These are phyloP conservation scores for Neoniphon sammara DNA, from an alignment of 2,797 vertebrate species.

Conservation along the genomic window DNA sequence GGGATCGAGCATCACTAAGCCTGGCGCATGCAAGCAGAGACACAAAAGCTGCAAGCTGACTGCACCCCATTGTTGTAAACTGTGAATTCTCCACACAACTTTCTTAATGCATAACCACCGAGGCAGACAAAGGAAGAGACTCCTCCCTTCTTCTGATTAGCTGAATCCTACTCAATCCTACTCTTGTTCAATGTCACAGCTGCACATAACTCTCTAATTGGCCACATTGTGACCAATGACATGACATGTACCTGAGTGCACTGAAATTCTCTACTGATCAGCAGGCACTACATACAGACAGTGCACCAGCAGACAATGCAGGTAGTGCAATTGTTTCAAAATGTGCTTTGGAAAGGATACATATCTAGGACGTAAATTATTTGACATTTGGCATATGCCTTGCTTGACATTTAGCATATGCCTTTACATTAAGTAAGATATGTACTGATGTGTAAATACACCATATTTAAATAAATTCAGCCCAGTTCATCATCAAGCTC, in stretches of 20 bases:
- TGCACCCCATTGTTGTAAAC: slow-evolving; percentile 38
- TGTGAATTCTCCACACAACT: slow-evolving; percentile 55
- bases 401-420: too few relatives aligned
- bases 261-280: too few relatives aligned
- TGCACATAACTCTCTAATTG: slow-evolving; percentile 34
- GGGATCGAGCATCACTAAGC: slow-evolving; percentile 8
- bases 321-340: too few relatives aligned
- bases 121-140: slow-evolving; percentile 13
- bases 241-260: not conserved
- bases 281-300: too few relatives aligned
- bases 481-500: too few relatives aligned
- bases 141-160: slow-evolving; percentile 43
- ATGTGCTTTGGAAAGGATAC: too few relatives aligned
- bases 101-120: slow-evolving; percentile 69
- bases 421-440: too few relatives aligned
- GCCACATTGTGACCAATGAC: not conserved
- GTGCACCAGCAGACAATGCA: too few relatives aligned
- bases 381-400: too few relatives aligned
- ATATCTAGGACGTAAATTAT: too few relatives aligned
- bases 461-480: too few relatives aligned
- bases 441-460: too few relatives aligned
- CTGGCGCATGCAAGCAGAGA: slow-evolving; percentile 15
- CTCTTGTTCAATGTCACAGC: slow-evolving; percentile 44
- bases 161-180: slow-evolving; percentile 23
- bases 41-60: slow-evolving; percentile 23